phyloP scores from a whole-genome alignment of 2,113 vertebrate species.

The Phocoena phocoena region DNA sequence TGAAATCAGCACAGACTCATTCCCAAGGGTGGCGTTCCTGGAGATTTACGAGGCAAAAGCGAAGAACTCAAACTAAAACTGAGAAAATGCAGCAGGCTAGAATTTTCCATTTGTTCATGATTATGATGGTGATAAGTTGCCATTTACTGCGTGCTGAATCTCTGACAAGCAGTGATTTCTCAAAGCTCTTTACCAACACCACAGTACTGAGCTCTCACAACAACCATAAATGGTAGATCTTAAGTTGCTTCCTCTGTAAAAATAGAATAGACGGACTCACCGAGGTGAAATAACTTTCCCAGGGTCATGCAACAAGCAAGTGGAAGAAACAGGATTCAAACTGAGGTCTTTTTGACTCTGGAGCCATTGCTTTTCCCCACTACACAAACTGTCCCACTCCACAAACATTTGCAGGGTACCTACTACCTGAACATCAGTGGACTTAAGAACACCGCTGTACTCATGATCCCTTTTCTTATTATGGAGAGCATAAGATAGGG shows the following conservation, averaged over 20 bases:
- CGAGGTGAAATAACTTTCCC: neutral
- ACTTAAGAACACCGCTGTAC: neutral
- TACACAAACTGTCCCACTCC: neutral
- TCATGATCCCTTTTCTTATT: neutral
- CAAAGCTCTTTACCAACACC: neutral
- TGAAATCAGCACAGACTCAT: neutral
- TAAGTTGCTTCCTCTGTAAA: neutral
- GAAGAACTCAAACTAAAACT: neutral
- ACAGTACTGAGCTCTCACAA: neutral
- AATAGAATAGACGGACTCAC: neutral
- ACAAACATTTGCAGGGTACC: neutral
- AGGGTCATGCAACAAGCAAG: neutral
- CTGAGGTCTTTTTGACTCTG: neutral
- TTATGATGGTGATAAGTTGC: too few relatives aligned
- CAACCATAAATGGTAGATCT: neutral
- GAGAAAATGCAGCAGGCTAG: neutral
- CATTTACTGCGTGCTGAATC: neutral
- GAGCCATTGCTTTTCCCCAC: neutral
- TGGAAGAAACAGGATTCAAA: neutral
- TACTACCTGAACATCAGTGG: neutral
- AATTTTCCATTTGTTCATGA: neutral
- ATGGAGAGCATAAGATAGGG: neutral
- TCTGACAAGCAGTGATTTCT: neutral
- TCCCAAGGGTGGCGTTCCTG: neutral
- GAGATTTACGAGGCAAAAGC: neutral